Base-by-base conservation (phyloP, 2,797 vertebrate species). In the Vultur gryphus region DNA sequence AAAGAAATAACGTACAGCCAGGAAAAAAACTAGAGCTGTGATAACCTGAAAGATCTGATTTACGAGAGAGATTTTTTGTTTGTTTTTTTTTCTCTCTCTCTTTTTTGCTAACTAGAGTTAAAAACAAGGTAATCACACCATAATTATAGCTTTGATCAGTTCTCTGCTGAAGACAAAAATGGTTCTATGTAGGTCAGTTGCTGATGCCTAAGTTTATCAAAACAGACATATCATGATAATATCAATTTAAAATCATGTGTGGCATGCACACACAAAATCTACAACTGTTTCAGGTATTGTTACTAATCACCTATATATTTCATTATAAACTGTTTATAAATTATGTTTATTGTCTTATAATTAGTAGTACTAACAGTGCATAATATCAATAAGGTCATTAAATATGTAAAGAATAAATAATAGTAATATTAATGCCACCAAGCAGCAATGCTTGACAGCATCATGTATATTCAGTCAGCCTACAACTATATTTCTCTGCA, bases 381-480 rank as follows among this genome's bases (percentile, higher is more conserved):
- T 96, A 95, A 95, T 97, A 96, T 96, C 97, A 97, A 89, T 97
- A 96, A 97, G 71, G 82, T 93, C 77, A 83, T 97, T 98, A 98
- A 96, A 97, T 96, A 97, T 96, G 96, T 96, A 98, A 97, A 97
- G 96, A 97, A 96, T 97, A 97, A 97, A 96, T 97, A 97, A 96
- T 89, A 87, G 61, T 71, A 92, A 79, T 97, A 96, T 92, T 96
- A 96, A 96, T 92, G 95, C 79, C 81, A 90, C 72, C 31, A 72
- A 75, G 46, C 51, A 86, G 76, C 39, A 87, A 73, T 59, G 75
- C 66, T 94, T 96, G 89, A 95, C 81, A 86, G 87, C 72, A 80
- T 91, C 84, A 8, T 55, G 81, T 80, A 84, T 86, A 77, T 89
- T 95, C 86, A 77, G 76, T 84, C 89, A 94, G 65, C 19, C 54